Percentiles rank a stretch among this genome's conserved stretches.
These are phyloP conservation scores for Epinephelus moara DNA, from an alignment of 2,113 vertebrate genomes.

Conservation along the genomic window DNA sequence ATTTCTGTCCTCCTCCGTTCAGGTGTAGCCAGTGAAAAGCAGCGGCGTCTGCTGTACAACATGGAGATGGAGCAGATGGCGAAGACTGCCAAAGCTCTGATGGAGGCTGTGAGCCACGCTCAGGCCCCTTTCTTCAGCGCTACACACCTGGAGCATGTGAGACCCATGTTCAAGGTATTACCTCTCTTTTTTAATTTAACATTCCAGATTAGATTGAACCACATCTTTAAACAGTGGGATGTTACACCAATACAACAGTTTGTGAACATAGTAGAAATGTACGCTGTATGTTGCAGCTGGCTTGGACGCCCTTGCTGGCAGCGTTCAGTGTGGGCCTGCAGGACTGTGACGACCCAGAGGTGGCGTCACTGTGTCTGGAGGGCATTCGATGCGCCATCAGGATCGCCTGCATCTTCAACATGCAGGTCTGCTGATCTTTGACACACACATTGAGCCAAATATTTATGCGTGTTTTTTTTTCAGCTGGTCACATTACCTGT, in stretches of 20 bases:
- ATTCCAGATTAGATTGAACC: neutral
- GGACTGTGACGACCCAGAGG: slow-evolving; percentile 97
- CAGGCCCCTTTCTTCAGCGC: slow-evolving; percentile 97
- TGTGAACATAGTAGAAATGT: neutral
- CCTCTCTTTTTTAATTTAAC: neutral
- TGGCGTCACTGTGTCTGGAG: slow-evolving; percentile 95
- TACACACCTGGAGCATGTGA: slow-evolving; percentile 96
- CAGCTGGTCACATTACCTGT: neutral
- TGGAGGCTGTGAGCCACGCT: slow-evolving; percentile 98
- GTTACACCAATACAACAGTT: neutral
- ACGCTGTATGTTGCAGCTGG: slow-evolving; percentile 85
- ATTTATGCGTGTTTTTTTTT: neutral
- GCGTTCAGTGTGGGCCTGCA: slow-evolving; percentile 97
- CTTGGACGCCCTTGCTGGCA: slow-evolving; percentile 95
- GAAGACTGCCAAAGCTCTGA: slow-evolving; percentile 97
- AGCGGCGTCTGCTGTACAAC: slow-evolving; percentile 94
- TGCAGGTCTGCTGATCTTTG: slow-evolving; percentile 89
- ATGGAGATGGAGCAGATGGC: slow-evolving; percentile 99
- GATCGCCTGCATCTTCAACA: slow-evolving; percentile 96
- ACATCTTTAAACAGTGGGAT: neutral
- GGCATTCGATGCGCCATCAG: slow-evolving; percentile 96
- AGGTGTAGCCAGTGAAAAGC: slow-evolving; percentile 95
- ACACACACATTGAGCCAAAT: neutral
- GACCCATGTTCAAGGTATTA: slow-evolving; percentile 95
- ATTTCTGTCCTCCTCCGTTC: neutral